These are phyloP conservation scores for Glaucopsyche alexis DNA, from an alignment of 2,888 invertebrate genomes.

Conservation along the genomic window DNA sequence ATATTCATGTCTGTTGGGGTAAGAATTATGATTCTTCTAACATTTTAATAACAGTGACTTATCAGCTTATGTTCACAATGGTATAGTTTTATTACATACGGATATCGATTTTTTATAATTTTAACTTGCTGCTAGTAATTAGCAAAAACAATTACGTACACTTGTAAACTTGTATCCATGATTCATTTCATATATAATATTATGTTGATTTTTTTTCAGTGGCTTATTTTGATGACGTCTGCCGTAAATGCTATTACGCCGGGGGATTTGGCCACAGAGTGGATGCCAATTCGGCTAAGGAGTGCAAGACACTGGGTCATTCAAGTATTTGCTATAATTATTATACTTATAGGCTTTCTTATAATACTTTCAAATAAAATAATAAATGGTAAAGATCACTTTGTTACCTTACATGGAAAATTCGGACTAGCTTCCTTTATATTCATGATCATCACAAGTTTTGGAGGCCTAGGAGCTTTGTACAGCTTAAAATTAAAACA, in stretches of 20 bases:
- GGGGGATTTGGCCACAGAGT: slow-evolving; percentile 73
- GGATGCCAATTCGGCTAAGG: slow-evolving; percentile 72
- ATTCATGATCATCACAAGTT: slow-evolving; percentile 63
- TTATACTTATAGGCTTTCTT: slow-evolving; percentile 61
- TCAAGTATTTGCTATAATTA: slow-evolving; percentile 56
- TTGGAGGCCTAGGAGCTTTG: slow-evolving; percentile 68
- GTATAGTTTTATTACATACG: too few species aligned
- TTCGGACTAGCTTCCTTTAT: slow-evolving; percentile 69
- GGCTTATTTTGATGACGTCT: slow-evolving; percentile 71
- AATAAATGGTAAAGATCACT: slow-evolving; percentile 57
- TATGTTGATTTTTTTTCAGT: slow-evolving; percentile 58
- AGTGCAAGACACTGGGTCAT: slow-evolving; percentile 75
- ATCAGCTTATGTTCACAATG: not conserved
- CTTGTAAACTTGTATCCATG: not conserved
- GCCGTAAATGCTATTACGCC: slow-evolving; percentile 73
- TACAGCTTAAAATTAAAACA: slow-evolving; percentile 70
- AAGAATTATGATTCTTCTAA: slow-evolving; percentile 47
- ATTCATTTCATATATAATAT: not conserved
- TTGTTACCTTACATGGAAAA: slow-evolving; percentile 63
- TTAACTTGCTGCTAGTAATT: not conserved
- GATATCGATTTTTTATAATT: not conserved
- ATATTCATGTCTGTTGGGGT: slow-evolving; percentile 71
- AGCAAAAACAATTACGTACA: not conserved
- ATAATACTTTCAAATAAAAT: slow-evolving; percentile 69
- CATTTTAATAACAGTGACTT: not conserved